Conservation (phyloP, 2,113 vertebrate genomes). For the Rhineura floridana region DNA sequence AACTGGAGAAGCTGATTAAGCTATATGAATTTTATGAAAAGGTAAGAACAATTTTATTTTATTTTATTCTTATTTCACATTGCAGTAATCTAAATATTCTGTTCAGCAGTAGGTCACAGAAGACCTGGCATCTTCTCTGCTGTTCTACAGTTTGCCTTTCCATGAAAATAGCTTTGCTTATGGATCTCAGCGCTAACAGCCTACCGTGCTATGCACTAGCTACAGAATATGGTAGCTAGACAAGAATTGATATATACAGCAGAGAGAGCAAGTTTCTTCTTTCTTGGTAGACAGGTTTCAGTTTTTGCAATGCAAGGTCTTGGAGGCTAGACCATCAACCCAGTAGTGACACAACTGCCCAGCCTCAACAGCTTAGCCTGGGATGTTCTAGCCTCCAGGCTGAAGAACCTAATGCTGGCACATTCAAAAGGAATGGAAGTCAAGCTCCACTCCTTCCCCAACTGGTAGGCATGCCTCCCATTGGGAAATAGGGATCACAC, state of each 20-base stretch:
- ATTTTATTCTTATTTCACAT: background rate
- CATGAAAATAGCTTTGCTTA: background rate
- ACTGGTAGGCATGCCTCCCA: background rate
- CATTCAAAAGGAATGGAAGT: background rate
- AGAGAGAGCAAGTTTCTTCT: background rate
- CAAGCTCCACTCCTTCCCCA: background rate
- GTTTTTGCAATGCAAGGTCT: background rate
- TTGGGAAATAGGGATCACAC: background rate
- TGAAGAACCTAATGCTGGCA: background rate
- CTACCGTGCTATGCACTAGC: background rate
- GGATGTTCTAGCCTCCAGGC: background rate
- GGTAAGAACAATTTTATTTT: constrained; percentile 57
- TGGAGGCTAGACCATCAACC: background rate
- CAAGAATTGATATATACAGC: background rate
- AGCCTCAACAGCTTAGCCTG: background rate
- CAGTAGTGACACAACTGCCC: background rate
- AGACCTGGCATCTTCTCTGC: background rate
- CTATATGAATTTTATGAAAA: constrained; percentile 80
- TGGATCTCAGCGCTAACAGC: background rate
- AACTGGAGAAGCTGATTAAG: constrained; percentile 75
- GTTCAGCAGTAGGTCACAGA: background rate
- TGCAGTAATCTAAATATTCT: background rate
- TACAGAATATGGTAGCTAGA: background rate
- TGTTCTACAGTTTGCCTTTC: background rate
- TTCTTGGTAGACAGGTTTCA: background rate